Base-by-base conservation (phyloP, 1,140 invertebrate species). In the Sycophila sp. region DNA sequence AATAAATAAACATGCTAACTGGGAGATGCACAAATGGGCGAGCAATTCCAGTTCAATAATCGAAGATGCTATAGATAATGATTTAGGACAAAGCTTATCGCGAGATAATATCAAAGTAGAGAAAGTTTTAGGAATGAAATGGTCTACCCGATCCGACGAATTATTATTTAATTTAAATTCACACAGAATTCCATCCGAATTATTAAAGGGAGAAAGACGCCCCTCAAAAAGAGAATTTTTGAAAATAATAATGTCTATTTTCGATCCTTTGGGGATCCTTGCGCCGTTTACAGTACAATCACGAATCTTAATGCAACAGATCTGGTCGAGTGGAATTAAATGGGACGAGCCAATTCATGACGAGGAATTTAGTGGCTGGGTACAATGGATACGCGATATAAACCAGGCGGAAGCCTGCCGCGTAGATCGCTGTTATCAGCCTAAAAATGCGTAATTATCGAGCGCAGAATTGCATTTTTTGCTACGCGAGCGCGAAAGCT, bases 391-490 rank as follows among this genome's bases (percentile, higher is more conserved):
- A 40, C 4, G 24, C 4, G 34, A 59, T 4, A 38, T 59, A 36
- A 24, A 15, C 17, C 36, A 59, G 22, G 13, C 40, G n/a, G n/a
- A n/a, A n/a, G n/a, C n/a, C n/a, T n/a, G n/a, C n/a, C n/a, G n/a
- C n/a, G n/a, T n/a, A n/a, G 53, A 56, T n/a, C 53, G 53, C 8
- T 56, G 53, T 56, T 56, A 56, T 56, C 53, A 53, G 19, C 4
- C n/a, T 13, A 15, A 15, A 17, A 15, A 32, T 56, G 3, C 8
- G 8, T 17, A 56, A 56, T 2, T 32, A 11, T n/a, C 11, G n/a
- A 4, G 4, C 8, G 26, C 17, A n/a, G 53, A 56, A 34, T 34
- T 4, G 19, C 53, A 56, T 56, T 8, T 56, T 56, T 34, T 56
- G 53, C n/a, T 17, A 34, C 17, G 53, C 53, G 8, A 56, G 53